Conservation (phyloP, 2,797 vertebrate species). For the Rhinella marina region DNA sequence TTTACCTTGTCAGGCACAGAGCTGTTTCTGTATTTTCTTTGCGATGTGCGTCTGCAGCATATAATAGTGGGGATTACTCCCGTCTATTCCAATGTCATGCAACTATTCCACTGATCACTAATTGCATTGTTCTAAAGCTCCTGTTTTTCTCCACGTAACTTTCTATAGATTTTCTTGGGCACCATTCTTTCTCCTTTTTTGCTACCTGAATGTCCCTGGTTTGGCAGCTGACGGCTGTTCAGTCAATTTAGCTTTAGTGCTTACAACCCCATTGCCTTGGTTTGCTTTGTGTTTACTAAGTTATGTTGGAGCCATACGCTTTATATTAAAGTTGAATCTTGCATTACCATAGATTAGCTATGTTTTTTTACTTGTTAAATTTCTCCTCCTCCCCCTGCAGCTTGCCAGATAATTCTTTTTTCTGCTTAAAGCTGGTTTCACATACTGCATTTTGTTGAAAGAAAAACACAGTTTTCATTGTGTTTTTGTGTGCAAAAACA, state of each 20-base stretch:
- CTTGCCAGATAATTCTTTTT: neutral
- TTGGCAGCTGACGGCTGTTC: conserved; percentile 62
- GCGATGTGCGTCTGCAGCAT: conserved; percentile 67
- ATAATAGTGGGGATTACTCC: conserved; percentile 71
- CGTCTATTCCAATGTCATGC: conserved; percentile 70
- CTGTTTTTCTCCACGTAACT: conserved; percentile 68
- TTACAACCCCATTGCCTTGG: conserved; percentile 63
- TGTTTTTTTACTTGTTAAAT: neutral
- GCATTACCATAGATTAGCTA: neutral
- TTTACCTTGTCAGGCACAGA: conserved; percentile 82
- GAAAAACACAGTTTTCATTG: neutral
- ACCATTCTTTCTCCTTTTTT: conserved; percentile 52
- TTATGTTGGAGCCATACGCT: conserved; percentile 30
- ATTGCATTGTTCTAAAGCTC: conserved; percentile 73
- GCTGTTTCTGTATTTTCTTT: conserved; percentile 70
- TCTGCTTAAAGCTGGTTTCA: neutral
- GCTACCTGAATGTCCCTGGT: conserved; percentile 61
- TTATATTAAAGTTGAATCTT: conserved; percentile 14
- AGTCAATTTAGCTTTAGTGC: conserved; percentile 66
- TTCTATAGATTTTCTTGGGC: conserved; percentile 66
- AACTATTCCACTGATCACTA: conserved; percentile 81
- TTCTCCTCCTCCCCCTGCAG: neutral
- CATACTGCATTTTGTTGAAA: neutral
- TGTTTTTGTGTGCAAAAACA: no score
- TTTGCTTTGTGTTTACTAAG: conserved; percentile 65